These are phyloP conservation scores for Motacilla tschutschensis DNA, from an alignment of 2,113 vertebrate genomes.

Conservation along the genomic window DNA sequence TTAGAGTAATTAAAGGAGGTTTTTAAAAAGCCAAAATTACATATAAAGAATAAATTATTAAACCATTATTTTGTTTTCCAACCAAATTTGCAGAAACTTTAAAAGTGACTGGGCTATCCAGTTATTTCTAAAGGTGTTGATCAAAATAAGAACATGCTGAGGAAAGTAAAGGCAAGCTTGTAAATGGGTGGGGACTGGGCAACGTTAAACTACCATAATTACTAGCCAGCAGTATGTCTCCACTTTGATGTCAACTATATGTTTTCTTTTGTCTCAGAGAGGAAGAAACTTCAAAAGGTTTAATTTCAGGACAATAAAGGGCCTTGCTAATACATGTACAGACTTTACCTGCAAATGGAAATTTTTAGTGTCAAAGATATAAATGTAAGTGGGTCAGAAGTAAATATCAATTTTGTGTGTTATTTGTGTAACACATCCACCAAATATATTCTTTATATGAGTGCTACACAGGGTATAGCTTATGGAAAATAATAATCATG, in stretches of 20 bases:
- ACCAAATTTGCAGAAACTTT: constrained; percentile 38
- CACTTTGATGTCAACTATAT: constrained; percentile 72
- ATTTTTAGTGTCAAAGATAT: constrained; percentile 24
- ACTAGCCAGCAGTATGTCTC: constrained; percentile 64
- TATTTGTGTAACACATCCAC: background rate
- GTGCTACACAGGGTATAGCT: background rate
- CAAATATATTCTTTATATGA: background rate
- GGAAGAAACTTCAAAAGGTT: constrained; percentile 77
- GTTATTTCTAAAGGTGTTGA: constrained; percentile 62
- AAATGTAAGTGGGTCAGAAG: background rate
- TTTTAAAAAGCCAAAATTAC: constrained; percentile 33
- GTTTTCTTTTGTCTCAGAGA: constrained; percentile 67
- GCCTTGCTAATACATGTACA: constrained; percentile 48
- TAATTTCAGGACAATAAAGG: constrained; percentile 76
- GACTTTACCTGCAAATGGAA: constrained; percentile 37
- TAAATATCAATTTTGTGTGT: background rate
- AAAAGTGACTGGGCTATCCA: constrained; percentile 25
- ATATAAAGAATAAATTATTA: constrained; percentile 55
- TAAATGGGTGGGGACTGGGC: constrained; percentile 59
- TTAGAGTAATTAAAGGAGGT: constrained; percentile 71
- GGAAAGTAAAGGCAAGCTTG: constrained; percentile 49
- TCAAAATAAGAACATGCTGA: constrained; percentile 63
- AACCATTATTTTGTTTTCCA: constrained; percentile 53
- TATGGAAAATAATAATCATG: background rate
- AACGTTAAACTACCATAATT: constrained; percentile 66